phyloP scores from a whole-genome alignment of 2,888 invertebrate genomes.

The Acrobasis suavella region DNA sequence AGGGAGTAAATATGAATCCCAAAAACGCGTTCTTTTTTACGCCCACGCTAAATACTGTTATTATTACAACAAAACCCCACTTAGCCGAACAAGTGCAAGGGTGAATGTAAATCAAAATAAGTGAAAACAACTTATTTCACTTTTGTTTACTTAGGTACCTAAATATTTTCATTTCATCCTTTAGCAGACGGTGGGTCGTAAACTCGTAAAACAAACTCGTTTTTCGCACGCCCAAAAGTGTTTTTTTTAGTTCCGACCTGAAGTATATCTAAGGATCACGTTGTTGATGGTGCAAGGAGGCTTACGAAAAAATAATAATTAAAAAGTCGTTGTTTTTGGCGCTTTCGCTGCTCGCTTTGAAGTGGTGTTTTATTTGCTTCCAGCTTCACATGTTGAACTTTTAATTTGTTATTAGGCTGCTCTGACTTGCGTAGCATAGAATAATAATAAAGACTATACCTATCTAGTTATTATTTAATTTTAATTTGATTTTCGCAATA shows the following conservation, averaged over 20 bases:
- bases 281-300: neutral
- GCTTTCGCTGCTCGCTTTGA: conserved; percentile 11
- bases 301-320: conserved; percentile 15
- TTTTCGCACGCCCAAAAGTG: conserved; percentile 30
- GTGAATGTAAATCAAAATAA: conserved; percentile 21
- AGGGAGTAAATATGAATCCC: too few relatives aligned
- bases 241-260: conserved; percentile 11
- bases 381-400: neutral
- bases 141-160: conserved; percentile 47
- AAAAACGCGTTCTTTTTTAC: too few relatives aligned
- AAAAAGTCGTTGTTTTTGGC: conserved; percentile 14
- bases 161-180: conserved; percentile 46
- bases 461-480: too few relatives aligned
- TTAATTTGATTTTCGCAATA: too few relatives aligned
- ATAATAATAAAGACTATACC: too few relatives aligned
- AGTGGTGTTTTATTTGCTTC: neutral
- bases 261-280: conserved; percentile 11
- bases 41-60: too few relatives aligned
- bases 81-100: neutral
- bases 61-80: neutral
- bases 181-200: conserved; percentile 32
- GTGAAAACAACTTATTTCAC: conserved; percentile 42
- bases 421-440: neutral
- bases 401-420: neutral
- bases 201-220: conserved; percentile 31